Base-by-base conservation (phyloP, 2,888 invertebrate genomes). In the Horisme vitalbata region DNA sequence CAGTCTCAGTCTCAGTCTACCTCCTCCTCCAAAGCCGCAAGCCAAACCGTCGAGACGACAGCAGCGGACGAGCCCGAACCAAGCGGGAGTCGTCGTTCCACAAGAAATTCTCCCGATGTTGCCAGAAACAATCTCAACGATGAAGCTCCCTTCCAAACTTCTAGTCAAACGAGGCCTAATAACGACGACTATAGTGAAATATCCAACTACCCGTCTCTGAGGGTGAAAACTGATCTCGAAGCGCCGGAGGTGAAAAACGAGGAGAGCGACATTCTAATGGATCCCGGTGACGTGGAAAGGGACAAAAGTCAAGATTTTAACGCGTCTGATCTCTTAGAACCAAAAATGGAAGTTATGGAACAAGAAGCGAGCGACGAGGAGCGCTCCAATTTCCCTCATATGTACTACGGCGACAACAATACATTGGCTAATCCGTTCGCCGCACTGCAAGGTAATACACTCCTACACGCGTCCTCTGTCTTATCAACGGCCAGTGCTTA, bases 281-380 rank as follows among this genome's bases (percentile, higher is more conserved):
- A 89, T 52, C 85, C 86, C 33, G 87, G 85, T 51, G 89, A 87
- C 63, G 60, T 77, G 35, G 87, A 87, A 41, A 75, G 71, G 56
- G 87, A 84, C 45, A 85, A 84, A 63, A 76, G 79, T 63, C 86
- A 83, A 63, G 89, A 88, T 41, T 85, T 87, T 60, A 85, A 75
- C 56, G 88, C 85, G 55, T 76, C 86, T 23, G 90, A 90, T 68
- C 79, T 90, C 61, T 71, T 90, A 57, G 89, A 93, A 89, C 94
- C 94, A 67, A 94, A 94, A 90, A 86, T 93, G 83, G 94, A 94
- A 88, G 90, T 93, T 61, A 93, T 94, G 71, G 94, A 94, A 78
- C 94, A 86, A 53, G 89, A 89, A 79, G 91, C 91, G 55, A 94
- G 94, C 71, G 94, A 94, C 69, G 94, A 94, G 61, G 94, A 93